Conservation (phyloP, 2,113 vertebrate genomes). For the Gopherus flavomarginatus region DNA sequence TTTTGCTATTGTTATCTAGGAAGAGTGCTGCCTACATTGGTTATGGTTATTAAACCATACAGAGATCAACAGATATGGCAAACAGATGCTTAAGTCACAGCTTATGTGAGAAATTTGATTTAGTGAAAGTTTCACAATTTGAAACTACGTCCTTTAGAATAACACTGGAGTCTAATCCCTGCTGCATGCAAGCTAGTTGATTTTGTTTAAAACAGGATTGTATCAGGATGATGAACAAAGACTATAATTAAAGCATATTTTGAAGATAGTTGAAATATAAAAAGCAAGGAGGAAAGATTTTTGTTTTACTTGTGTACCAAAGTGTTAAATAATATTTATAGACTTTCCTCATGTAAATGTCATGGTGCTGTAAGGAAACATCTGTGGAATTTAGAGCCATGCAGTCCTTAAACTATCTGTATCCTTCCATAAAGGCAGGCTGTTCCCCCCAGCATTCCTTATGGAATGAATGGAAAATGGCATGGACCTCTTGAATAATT, state of each 20-base stretch:
- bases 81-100: constrained; percentile 66
- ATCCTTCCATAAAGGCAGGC: constrained; percentile 67
- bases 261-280: constrained; percentile 44
- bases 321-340: constrained; percentile 69
- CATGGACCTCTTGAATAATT: constrained; percentile 85
- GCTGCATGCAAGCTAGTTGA: constrained; percentile 39
- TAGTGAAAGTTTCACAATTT: constrained; percentile 52
- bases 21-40: constrained; percentile 49
- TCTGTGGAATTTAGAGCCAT: constrained; percentile 63
- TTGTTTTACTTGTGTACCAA: constrained; percentile 19
- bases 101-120: constrained; percentile 72
- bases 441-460: constrained; percentile 77
- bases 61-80: constrained; percentile 60
- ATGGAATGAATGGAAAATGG: constrained; percentile 77
- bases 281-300: constrained; percentile 21
- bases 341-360: constrained; percentile 48
- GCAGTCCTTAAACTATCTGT: constrained; percentile 76
- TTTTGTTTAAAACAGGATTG: constrained; percentile 71
- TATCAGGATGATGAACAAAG: constrained; percentile 44
- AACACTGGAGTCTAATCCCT: constrained; percentile 45
- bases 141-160: constrained; percentile 43
- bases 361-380: constrained; percentile 63
- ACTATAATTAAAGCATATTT: constrained; percentile 58
- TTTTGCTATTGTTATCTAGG: constrained; percentile 71
- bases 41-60: constrained; percentile 64